Evolutionary conservation across 2,797 vertebrate genomes (phyloP).

Genomic region (Sebastes kiyomatsui): DNA sequence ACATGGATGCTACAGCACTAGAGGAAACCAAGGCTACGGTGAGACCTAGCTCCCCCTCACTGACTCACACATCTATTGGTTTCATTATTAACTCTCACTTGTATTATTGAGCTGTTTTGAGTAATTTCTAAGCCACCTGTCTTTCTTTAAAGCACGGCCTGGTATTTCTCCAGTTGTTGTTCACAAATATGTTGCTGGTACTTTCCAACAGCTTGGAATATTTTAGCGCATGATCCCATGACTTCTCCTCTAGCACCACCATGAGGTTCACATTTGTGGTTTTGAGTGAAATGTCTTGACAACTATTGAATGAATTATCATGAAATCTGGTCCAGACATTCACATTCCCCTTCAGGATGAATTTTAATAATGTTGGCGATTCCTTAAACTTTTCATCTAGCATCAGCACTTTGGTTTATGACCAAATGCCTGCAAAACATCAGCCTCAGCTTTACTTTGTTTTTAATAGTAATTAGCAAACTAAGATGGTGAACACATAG

Average conservation of each 20-base stretch:
- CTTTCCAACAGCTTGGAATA: neutral
- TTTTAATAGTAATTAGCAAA: neutral
- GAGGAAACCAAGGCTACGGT: constrained; percentile 80
- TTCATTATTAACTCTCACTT: neutral
- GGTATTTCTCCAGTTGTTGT: neutral
- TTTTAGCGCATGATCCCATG: neutral
- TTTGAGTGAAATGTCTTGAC: neutral
- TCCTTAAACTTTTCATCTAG: neutral
- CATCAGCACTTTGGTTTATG: neutral
- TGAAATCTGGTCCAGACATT: neutral
- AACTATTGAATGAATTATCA: neutral
- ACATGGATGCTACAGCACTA: constrained; percentile 77
- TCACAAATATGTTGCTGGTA: neutral
- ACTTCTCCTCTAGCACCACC: neutral
- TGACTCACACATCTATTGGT: neutral
- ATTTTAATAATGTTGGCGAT: neutral
- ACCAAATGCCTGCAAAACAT: neutral
- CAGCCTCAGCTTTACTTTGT: neutral
- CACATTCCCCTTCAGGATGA: neutral
- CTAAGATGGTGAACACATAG: neutral
- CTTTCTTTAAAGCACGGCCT: neutral
- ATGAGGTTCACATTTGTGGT: neutral
- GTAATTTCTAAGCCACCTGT: neutral
- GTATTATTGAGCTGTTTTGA: neutral
- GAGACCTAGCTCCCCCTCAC: constrained; percentile 19